phyloP scores from a whole-genome alignment of 2,113 vertebrate genomes.

The Verasper variegatus region DNA sequence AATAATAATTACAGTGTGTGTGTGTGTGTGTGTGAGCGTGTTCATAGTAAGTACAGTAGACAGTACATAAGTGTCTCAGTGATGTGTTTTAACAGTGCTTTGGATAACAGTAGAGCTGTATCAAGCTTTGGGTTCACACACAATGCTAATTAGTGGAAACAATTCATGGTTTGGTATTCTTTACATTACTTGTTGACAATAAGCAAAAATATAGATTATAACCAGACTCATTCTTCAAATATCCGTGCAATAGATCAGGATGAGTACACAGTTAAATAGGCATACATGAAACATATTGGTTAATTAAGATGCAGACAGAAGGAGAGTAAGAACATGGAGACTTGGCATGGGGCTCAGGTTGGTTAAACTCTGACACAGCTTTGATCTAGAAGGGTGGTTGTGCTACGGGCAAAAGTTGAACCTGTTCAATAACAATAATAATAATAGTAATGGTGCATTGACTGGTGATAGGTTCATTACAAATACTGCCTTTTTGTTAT shows the following conservation, averaged over 20 bases:
- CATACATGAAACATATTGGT: constrained; percentile 36
- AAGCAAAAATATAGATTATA: constrained; percentile 14
- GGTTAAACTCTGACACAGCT: constrained; percentile 50
- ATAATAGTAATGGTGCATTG: constrained; percentile 30
- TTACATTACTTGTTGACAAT: too few relatives aligned
- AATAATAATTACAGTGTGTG: too few relatives aligned
- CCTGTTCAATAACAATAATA: constrained; percentile 10
- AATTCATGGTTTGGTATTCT: too few relatives aligned
- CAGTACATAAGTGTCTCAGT: too few relatives aligned
- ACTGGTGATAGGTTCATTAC: constrained; percentile 19
- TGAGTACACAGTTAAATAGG: constrained; percentile 28
- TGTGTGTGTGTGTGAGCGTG: too few relatives aligned
- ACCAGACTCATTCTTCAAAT: constrained; percentile 34
- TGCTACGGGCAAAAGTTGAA: constrained; percentile 21
- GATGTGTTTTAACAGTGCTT: too few relatives aligned
- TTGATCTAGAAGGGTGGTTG: not conserved
- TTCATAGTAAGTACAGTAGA: too few relatives aligned
- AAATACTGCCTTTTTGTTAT: constrained; percentile 15
- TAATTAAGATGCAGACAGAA: constrained; percentile 46
- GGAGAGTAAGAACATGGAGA: constrained; percentile 57
- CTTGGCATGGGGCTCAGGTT: constrained; percentile 71
- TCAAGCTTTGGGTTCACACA: too few relatives aligned
- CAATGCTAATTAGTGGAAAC: too few relatives aligned
- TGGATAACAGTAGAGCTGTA: too few relatives aligned
- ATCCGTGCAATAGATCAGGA: constrained; percentile 21